A percentile compares a stretch with the other conserved stretches of the same genome.
These are phyloP conservation scores for Drosophila mulleri DNA, from an alignment of 2,888 invertebrate species.

Conservation along the genomic window DNA sequence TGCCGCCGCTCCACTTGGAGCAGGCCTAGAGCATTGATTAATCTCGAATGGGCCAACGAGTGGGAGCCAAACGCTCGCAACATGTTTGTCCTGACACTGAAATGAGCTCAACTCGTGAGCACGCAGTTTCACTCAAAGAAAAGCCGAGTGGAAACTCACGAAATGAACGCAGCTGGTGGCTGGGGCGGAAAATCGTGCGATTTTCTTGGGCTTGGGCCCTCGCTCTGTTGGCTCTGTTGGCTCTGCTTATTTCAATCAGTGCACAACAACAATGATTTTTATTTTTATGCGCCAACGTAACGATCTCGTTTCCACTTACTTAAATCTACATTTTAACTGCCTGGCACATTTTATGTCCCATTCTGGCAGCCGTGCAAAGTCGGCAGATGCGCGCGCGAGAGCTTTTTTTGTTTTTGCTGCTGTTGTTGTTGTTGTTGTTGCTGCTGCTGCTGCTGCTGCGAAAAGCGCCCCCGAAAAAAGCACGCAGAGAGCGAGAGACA, in stretches of 20 bases:
- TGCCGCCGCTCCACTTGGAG: conserved; percentile 37
- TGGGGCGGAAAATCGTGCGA: conserved; percentile 50
- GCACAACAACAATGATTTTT: conserved; percentile 84
- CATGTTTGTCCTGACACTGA: conserved; percentile 58
- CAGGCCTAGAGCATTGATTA: conserved; percentile 54
- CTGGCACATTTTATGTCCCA: conserved; percentile 85
- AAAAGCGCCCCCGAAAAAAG: conserved; percentile 52
- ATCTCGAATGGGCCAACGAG: conserved; percentile 36
- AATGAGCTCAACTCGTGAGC: conserved; percentile 42
- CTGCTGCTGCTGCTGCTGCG: conserved; percentile 11
- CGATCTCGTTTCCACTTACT: conserved; percentile 86
- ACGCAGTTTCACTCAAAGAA: conserved; percentile 66
- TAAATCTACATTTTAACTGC: conserved; percentile 85
- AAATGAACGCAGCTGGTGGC: conserved; percentile 54
- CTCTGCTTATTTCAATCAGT: conserved; percentile 84
- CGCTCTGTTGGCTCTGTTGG: conserved; percentile 15
- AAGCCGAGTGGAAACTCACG: conserved; percentile 59
- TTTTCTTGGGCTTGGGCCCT: conserved; percentile 48
- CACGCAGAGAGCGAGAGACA: conserved; percentile 47
- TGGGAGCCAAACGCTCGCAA: conserved; percentile 46
- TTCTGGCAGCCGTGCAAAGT: conserved; percentile 80
- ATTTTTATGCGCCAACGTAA: conserved; percentile 85
- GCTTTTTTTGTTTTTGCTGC: conserved; percentile 29
- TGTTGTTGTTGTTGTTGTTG: not conserved
- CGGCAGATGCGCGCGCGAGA: conserved; percentile 69